Conservation (phyloP, 2,113 vertebrate species). For the Anolis sagrei region DNA sequence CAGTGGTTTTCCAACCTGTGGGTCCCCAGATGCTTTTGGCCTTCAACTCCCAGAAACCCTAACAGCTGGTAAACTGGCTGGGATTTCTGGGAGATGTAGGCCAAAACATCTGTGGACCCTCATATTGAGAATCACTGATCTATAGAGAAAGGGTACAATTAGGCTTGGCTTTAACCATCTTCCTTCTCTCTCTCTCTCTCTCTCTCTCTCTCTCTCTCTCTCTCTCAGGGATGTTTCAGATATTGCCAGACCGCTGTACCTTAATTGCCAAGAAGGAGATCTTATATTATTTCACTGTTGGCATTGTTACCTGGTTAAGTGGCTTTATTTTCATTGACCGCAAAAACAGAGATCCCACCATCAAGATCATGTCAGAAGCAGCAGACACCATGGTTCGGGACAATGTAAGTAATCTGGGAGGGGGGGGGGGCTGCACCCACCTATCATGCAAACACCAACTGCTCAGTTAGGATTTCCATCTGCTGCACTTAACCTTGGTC, state of each 20-base stretch:
- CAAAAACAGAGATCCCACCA: neutral
- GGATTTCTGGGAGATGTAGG: no score
- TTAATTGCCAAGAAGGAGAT: neutral
- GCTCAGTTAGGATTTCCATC: no score
- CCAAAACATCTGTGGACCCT: no score
- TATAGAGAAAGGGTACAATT: neutral
- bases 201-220: neutral
- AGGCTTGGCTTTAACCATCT: neutral
- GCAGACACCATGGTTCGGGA: neutral
- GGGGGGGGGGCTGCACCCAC: neutral
- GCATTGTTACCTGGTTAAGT: neutral
- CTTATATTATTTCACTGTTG: neutral
- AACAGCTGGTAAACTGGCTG: no score
- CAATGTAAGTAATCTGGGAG: conserved; percentile 17
- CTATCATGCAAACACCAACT: neutral
- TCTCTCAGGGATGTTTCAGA: conserved; percentile 9
- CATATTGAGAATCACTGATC: no score
- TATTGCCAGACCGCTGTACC: conserved; percentile 13
- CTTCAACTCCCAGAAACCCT: no score
- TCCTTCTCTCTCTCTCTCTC: neutral
- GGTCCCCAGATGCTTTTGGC: no score
- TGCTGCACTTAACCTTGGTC: no score
- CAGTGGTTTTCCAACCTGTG: no score
- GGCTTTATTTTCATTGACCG: conserved; percentile 2
- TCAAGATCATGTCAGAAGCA: neutral